Conservation (phyloP, 2,113 vertebrate species). For the Martes martes region DNA sequence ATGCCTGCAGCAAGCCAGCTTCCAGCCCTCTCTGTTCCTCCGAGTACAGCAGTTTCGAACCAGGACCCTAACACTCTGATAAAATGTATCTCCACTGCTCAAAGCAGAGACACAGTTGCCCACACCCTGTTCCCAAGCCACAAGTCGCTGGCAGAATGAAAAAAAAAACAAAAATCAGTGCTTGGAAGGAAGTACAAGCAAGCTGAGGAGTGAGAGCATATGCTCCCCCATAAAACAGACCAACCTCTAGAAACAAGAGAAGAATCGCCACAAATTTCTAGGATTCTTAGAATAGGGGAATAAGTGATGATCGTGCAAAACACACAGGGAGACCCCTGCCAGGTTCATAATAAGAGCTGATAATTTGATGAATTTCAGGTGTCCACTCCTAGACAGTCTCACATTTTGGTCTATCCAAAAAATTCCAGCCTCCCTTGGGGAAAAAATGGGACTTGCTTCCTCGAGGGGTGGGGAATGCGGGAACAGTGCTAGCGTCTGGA, state of each 20-base stretch:
- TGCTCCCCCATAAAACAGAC: background rate
- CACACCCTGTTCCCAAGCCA: fast-evolving
- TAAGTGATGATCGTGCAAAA: background rate
- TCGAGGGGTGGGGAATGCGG: background rate
- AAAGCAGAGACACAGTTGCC: background rate
- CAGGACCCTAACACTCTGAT: too few species aligned
- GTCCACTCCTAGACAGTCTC: background rate
- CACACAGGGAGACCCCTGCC: background rate
- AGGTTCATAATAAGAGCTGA: background rate
- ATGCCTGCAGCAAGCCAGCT: fast-evolving
- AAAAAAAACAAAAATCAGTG: background rate
- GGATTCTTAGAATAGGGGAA: background rate
- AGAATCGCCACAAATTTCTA: background rate
- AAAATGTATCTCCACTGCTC: background rate
- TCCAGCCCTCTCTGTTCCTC: background rate
- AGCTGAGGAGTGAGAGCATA: background rate
- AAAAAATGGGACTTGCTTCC: background rate
- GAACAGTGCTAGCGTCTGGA: background rate
- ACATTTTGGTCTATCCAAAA: background rate
- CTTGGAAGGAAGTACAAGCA: background rate
- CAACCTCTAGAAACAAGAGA: background rate
- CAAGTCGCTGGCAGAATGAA: background rate
- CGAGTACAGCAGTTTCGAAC: background rate
- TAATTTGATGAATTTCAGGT: conserved; percentile 30
- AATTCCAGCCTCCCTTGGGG: background rate